A percentile compares a stretch with the other conserved stretches of the same genome.
phyloP scores from a whole-genome alignment of 1,140 invertebrate species.

The Onthophagus taurus region DNA sequence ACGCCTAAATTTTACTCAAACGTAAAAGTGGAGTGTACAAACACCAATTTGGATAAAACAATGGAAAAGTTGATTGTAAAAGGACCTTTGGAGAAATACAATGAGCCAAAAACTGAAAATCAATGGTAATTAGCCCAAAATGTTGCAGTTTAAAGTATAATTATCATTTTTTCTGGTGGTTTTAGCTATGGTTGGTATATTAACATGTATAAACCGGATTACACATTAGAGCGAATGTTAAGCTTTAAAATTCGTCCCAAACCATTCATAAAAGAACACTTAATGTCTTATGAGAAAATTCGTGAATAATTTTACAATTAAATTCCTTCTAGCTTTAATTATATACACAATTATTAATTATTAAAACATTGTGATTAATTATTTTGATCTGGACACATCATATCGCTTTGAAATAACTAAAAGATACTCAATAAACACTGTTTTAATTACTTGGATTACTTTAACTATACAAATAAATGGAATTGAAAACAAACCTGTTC shows the following conservation, averaged over 20 bases:
- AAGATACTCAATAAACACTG: not conserved
- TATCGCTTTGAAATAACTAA: no score
- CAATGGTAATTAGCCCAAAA: constrained; percentile 25
- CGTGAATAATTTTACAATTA: constrained; percentile 19
- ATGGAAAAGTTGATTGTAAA: constrained; percentile 15
- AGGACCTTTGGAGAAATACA: constrained; percentile 29
- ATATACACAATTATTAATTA: no score
- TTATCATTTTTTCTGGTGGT: not conserved
- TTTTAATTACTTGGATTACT: not conserved
- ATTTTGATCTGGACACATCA: no score
- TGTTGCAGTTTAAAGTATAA: not conserved
- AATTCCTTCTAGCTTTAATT: no score
- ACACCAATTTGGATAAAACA: constrained; percentile 9
- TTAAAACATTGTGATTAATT: no score
- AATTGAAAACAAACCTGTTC: no score
- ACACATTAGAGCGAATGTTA: constrained; percentile 12
- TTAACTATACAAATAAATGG: constrained; percentile 22
- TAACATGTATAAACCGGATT: not conserved
- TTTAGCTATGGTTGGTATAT: constrained; percentile 38
- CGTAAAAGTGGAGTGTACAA: not conserved
- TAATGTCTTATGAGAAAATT: constrained; percentile 36
- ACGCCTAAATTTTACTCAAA: constrained; percentile 23
- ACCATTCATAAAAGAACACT: constrained; percentile 32
- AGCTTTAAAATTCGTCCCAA: constrained; percentile 32
- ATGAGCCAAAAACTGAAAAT: constrained; percentile 33